These are phyloP conservation scores for Bambusicola thoracicus DNA, from an alignment of 2,113 vertebrate species.

Conservation along the genomic window DNA sequence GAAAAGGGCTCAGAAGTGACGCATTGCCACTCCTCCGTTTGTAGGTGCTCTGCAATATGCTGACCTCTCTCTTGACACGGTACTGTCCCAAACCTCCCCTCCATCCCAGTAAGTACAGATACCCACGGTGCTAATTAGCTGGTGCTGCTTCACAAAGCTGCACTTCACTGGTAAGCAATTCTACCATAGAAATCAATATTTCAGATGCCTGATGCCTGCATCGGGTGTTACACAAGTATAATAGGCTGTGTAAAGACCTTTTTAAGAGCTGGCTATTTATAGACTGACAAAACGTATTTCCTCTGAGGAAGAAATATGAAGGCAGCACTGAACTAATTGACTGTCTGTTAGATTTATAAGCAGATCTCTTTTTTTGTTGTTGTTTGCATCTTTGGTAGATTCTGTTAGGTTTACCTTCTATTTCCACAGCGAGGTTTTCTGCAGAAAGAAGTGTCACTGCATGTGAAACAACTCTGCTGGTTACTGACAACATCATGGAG, in stretches of 20 bases:
- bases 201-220: not conserved
- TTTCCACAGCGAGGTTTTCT: not conserved
- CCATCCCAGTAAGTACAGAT: not conserved
- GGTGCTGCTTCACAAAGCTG: not conserved
- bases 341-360: conserved; percentile 35
- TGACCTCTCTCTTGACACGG: not conserved
- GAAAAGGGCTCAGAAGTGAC: not conserved
- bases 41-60: not conserved
- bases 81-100: not conserved
- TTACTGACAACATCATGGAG: not conserved
- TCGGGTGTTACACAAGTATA: not conserved
- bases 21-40: accelerated
- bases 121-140: not conserved
- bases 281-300: conserved; percentile 3
- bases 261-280: conserved; percentile 17
- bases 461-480: not conserved
- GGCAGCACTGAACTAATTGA: conserved; percentile 34
- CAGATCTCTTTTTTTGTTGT: not conserved
- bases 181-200: not conserved
- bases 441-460: not conserved
- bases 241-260: not conserved
- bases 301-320: not conserved
- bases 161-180: not conserved
- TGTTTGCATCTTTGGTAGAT: not conserved
- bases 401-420: not conserved